Evolutionary conservation across 2,113 vertebrate species (phyloP).

Genomic region (Dendrocopos noguchii): DNA sequence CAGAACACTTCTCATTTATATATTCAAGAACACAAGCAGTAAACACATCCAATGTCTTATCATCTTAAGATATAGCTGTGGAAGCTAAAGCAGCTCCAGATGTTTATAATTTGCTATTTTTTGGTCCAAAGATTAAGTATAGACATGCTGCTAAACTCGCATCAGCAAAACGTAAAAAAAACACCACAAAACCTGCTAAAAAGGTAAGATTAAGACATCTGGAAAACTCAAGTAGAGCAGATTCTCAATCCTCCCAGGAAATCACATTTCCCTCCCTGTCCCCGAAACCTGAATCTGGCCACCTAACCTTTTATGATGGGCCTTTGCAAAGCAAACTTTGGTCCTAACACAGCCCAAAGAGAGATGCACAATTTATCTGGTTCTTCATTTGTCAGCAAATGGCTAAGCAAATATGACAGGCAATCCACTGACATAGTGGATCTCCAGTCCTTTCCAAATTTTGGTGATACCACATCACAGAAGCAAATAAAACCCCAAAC

Average conservation of each 20-base stretch:
- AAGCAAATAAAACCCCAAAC: not conserved
- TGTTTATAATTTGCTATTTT: not conserved
- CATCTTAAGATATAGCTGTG: not conserved
- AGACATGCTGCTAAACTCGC: not conserved
- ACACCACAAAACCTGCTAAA: not conserved
- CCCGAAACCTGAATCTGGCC: not conserved
- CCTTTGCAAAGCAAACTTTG: not conserved
- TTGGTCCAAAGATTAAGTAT: not conserved
- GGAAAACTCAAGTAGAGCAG: not conserved
- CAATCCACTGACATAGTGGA: accelerated
- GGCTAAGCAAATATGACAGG: not conserved
- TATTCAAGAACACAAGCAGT: not conserved
- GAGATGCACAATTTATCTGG: not conserved
- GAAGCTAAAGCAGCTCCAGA: not conserved
- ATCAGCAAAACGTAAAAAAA: not conserved
- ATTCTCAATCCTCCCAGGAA: not conserved
- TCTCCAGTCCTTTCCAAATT: not conserved
- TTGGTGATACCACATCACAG: not conserved
- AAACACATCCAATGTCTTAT: not conserved
- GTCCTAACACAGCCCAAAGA: not conserved
- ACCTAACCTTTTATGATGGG: not conserved
- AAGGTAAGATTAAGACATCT: not conserved
- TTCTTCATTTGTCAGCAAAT: not conserved
- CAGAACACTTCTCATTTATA: not conserved
- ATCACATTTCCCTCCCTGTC: not conserved